A percentile compares a stretch with the other conserved stretches of the same genome.
phyloP scores from a whole-genome alignment of 1,140 invertebrate genomes.

The Proctacanthus coquilletti region DNA sequence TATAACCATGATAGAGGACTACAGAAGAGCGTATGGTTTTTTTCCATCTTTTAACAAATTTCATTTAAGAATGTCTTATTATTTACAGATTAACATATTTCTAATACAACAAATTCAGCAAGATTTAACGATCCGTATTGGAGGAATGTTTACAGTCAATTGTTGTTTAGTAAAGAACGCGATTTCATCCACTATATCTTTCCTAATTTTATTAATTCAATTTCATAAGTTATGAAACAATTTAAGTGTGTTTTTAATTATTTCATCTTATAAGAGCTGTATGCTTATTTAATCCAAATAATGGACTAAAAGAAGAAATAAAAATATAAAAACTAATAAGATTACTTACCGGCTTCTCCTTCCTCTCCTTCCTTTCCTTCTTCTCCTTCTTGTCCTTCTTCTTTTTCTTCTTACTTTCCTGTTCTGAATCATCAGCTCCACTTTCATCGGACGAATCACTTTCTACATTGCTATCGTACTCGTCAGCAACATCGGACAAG shows the following conservation, averaged over 20 bases:
- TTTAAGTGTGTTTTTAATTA: background rate
- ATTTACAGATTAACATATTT: too few species aligned
- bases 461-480: conserved; percentile 44
- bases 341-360: conserved; percentile 57
- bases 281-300: conserved; percentile 3
- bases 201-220: too few species aligned
- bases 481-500: conserved; percentile 68
- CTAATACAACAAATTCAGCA: too few species aligned
- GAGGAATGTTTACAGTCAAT: too few species aligned
- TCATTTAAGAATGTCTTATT: too few species aligned
- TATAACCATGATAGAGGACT: too few species aligned
- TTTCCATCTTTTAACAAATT: too few species aligned
- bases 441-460: conserved; percentile 34
- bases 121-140: too few species aligned
- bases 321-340: conserved; percentile 12
- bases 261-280: too few species aligned
- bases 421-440: conserved; percentile 21
- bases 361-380: conserved; percentile 55
- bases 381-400: conserved; percentile 43
- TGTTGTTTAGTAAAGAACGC: background rate
- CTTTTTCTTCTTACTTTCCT: conserved; percentile 32
- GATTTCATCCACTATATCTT: background rate
- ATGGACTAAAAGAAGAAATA: background rate
- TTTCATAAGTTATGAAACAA: too few species aligned
- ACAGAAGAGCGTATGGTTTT: too few species aligned